Evolutionary conservation across 1,140 invertebrate genomes (phyloP).

Genomic region (Drosophila elegans): DNA sequence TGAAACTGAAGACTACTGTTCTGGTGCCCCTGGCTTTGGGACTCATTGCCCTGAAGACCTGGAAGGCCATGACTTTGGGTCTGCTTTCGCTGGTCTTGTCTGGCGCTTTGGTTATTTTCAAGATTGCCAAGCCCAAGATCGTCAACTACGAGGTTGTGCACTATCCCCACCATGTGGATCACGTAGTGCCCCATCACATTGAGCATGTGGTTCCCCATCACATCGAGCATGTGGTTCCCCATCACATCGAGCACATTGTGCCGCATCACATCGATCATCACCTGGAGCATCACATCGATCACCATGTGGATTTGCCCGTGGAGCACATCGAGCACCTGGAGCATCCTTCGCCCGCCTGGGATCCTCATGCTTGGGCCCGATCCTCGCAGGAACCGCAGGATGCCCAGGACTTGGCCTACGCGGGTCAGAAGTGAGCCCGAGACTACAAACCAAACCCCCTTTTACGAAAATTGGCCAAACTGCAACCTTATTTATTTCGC

Average conservation of each 20-base stretch:
- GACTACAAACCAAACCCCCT: slow-evolving; percentile 3
- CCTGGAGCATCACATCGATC: slow-evolving; percentile 76
- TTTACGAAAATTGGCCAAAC: slow-evolving; percentile 38
- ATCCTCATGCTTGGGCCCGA: slow-evolving; percentile 85
- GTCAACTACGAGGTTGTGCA: slow-evolving; percentile 93
- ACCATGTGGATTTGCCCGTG: slow-evolving; percentile 73
- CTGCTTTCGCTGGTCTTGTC: slow-evolving; percentile 92
- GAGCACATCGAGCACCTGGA: slow-evolving; percentile 82
- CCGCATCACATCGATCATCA: slow-evolving; percentile 88
- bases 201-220: slow-evolving; percentile 84
- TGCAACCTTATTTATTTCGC: slow-evolving; percentile 66
- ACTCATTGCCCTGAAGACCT: slow-evolving; percentile 93
- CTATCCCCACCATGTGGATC: slow-evolving; percentile 89
- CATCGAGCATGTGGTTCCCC: slow-evolving; percentile 78
- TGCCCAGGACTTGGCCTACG: slow-evolving; percentile 89
- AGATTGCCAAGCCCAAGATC: slow-evolving; percentile 92
- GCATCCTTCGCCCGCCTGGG: slow-evolving; percentile 87
- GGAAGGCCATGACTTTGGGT: slow-evolving; percentile 93
- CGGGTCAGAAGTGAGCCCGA: slow-evolving; percentile 85
- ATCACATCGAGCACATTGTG: slow-evolving; percentile 84
- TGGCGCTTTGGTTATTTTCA: slow-evolving; percentile 93
- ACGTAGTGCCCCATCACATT: slow-evolving; percentile 84
- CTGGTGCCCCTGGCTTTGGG: slow-evolving; percentile 91
- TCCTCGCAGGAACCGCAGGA: slow-evolving; percentile 84
- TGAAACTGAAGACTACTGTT: slow-evolving; percentile 93